Conservation (phyloP, 2,797 vertebrate genomes). For the Dermochelys coriacea region DNA sequence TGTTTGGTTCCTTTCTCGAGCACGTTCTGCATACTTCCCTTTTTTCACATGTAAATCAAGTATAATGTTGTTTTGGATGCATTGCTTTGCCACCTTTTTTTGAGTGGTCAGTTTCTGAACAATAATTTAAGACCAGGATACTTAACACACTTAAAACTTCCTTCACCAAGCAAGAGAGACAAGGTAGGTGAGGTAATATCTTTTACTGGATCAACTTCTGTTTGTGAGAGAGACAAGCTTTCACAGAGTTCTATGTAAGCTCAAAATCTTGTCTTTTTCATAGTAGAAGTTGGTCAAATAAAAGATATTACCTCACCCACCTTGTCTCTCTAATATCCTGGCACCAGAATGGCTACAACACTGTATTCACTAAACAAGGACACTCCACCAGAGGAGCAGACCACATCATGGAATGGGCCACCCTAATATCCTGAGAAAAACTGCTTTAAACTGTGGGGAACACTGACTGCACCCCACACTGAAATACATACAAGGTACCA, state of each 20-base stretch:
- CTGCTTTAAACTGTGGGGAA: too few relatives aligned
- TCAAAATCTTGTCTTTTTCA: not conserved
- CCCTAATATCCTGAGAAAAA: too few relatives aligned
- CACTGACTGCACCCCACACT: too few relatives aligned
- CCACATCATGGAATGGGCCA: too few relatives aligned
- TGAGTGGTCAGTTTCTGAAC: not conserved
- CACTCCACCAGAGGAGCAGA: too few relatives aligned
- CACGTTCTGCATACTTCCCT: not conserved
- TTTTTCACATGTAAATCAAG: not conserved
- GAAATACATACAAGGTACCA: too few relatives aligned
- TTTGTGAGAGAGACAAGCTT: not conserved
- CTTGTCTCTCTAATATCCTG: not conserved
- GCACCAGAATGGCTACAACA: not conserved
- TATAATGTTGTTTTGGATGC: not conserved
- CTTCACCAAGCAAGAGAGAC: not conserved
- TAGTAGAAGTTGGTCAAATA: not conserved
- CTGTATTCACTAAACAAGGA: not conserved
- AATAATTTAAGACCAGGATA: not conserved
- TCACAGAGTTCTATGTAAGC: not conserved
- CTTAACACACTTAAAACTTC: not conserved
- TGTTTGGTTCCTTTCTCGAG: not conserved
- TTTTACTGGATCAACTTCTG: not conserved
- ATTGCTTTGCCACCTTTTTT: not conserved
- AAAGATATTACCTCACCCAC: not conserved
- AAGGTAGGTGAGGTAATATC: not conserved